phyloP scores from a whole-genome alignment of 2,113 vertebrate genomes.

The Hypocryptadius cinnamomeus region DNA sequence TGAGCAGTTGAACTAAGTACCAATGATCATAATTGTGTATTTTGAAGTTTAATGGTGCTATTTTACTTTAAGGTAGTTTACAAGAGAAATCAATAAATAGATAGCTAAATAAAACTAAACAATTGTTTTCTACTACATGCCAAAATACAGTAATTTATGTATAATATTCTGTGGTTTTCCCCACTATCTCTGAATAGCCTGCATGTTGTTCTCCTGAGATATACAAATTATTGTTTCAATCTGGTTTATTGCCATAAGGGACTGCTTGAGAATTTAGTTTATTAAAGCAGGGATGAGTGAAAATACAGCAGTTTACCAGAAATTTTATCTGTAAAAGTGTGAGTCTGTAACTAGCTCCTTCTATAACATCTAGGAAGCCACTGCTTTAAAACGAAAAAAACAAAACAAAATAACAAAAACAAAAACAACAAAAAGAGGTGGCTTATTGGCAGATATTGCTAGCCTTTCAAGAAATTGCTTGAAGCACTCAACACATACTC shows the following conservation, averaged over 20 bases:
- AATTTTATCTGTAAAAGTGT: neutral
- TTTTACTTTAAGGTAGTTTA: neutral
- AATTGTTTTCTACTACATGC: neutral
- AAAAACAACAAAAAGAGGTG: neutral
- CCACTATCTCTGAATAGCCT: neutral
- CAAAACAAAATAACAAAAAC: too few species aligned
- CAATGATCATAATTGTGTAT: neutral
- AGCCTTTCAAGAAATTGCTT: neutral
- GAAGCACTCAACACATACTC: neutral
- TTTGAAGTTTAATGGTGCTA: neutral
- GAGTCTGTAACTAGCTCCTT: neutral
- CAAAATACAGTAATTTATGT: neutral
- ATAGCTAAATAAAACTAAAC: neutral
- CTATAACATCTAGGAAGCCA: neutral
- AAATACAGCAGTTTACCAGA: neutral
- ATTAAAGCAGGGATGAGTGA: conserved; percentile 40
- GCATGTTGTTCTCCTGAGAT: neutral
- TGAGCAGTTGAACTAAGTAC: neutral
- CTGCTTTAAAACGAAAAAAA: neutral
- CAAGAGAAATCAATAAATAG: neutral
- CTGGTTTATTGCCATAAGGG: neutral
- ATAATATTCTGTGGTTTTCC: neutral
- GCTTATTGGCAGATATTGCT: neutral
- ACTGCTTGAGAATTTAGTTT: conserved; percentile 24
- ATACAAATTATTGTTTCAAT: conserved; percentile 47